These are phyloP conservation scores for Circaetus gallicus DNA, from an alignment of 2,113 vertebrate species.

Conservation along the genomic window DNA sequence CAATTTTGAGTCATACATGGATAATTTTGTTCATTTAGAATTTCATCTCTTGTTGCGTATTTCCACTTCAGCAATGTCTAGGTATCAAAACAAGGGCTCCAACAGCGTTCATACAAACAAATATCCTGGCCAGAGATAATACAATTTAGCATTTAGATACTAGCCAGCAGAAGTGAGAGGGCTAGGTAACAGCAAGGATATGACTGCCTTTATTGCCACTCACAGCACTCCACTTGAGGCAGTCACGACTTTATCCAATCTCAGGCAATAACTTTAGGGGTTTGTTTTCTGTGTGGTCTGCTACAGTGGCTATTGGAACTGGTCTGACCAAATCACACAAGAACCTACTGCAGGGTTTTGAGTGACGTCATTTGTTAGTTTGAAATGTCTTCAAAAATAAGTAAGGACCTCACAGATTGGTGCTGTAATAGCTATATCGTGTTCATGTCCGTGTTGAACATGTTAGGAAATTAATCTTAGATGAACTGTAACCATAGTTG, in stretches of 20 bases:
- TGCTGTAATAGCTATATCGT: neutral
- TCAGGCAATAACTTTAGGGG: neutral
- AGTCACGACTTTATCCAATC: neutral
- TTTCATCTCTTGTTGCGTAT: neutral
- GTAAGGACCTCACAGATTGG: neutral
- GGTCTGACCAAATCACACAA: neutral
- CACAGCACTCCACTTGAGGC: neutral
- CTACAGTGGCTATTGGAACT: neutral
- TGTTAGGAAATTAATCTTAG: neutral
- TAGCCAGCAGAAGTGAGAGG: neutral
- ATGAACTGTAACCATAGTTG: neutral
- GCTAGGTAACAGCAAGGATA: neutral
- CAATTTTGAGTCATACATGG: neutral
- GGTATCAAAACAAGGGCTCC: neutral
- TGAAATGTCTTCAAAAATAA: neutral
- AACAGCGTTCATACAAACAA: neutral
- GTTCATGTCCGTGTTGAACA: neutral
- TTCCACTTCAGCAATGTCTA: neutral
- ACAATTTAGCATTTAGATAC: neutral
- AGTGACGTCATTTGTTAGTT: neutral
- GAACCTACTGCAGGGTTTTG: neutral
- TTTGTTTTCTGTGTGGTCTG: neutral
- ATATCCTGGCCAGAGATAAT: neutral
- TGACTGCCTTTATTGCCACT: neutral
- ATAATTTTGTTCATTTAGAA: neutral